phyloP scores from a whole-genome alignment of 2,113 vertebrate species.

The Varanus komodoensis region DNA sequence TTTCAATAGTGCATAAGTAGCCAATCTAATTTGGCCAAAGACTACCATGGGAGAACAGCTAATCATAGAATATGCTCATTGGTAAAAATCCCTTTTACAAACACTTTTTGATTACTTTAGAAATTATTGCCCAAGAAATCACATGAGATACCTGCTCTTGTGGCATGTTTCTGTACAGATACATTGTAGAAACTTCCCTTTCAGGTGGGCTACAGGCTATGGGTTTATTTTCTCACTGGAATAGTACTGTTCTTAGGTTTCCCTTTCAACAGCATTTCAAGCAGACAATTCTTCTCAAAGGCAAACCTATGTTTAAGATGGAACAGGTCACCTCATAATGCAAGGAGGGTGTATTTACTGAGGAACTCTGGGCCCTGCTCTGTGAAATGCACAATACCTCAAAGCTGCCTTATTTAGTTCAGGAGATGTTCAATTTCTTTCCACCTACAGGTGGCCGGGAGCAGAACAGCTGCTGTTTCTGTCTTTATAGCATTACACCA shows the following conservation, averaged over 20 bases:
- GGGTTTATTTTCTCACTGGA: not conserved
- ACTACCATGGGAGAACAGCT: not conserved
- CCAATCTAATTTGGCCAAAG: not conserved
- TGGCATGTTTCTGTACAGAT: not conserved
- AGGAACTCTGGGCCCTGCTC: not conserved
- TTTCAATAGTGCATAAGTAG: no score
- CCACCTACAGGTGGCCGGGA: conserved; percentile 26
- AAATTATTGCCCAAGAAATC: not conserved
- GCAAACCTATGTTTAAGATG: not conserved
- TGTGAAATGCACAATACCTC: conserved; percentile 5
- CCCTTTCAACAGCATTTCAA: not conserved
- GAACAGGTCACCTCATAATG: not conserved
- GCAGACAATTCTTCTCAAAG: not conserved
- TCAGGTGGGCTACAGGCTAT: not conserved
- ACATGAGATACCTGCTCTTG: not conserved
- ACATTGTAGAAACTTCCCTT: not conserved
- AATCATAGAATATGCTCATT: not conserved
- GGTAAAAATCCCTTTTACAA: not conserved
- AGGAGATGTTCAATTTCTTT: conserved; percentile 11
- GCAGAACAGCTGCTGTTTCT: conserved; percentile 36
- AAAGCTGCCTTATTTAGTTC: conserved; percentile 34
- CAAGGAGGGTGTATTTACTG: not conserved
- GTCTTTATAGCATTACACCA: conserved; percentile 34
- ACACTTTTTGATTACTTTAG: not conserved
- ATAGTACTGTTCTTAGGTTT: not conserved